A percentile compares a stretch with the other conserved stretches of the same genome.
Conservation (phyloP, 2,113 vertebrate genomes). For the Amblyornis subalaris region DNA sequence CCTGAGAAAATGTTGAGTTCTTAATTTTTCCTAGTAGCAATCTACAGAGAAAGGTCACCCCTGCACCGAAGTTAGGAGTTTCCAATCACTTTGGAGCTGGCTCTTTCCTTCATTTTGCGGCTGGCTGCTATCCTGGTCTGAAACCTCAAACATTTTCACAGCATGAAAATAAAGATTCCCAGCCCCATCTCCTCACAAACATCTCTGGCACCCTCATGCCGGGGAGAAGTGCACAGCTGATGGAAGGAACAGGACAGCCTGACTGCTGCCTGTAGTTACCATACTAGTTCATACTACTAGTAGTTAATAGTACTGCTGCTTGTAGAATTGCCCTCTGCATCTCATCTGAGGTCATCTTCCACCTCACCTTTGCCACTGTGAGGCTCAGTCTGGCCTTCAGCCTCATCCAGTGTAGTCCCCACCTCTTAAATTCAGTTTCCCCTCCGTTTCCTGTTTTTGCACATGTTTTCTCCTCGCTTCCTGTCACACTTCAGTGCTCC, state of each 20-base stretch:
- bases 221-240: background rate
- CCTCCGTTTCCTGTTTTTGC: conserved; percentile 44
- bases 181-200: background rate
- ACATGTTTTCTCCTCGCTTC: background rate
- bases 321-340: background rate
- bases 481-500: background rate
- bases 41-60: background rate
- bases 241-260: background rate
- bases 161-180: background rate
- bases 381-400: background rate
- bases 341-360: background rate
- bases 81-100: background rate
- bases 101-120: background rate
- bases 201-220: background rate
- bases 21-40: background rate
- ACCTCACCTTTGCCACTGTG: background rate
- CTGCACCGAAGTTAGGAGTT: background rate
- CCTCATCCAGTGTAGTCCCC: background rate
- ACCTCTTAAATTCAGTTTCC: background rate
- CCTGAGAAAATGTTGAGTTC: background rate
- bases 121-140: background rate
- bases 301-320: background rate
- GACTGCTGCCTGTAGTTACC: background rate
- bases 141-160: background rate
- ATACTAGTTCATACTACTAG: background rate